phyloP scores from a whole-genome alignment of 1,140 invertebrate genomes.

The Tribolium castaneum region DNA sequence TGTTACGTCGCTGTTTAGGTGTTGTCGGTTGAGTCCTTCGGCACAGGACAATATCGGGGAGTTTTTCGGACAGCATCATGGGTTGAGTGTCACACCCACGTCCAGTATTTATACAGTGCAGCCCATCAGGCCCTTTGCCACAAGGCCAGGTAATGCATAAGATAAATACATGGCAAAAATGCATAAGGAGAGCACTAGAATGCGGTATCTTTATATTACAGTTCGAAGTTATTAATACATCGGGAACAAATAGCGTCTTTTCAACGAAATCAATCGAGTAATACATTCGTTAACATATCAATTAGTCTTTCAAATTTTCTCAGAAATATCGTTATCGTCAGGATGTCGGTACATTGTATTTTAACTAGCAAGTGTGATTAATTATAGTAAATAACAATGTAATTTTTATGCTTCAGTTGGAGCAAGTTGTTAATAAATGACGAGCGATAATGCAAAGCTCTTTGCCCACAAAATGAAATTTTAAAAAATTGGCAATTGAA shows the following conservation, averaged over 20 bases:
- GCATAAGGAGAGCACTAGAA: background rate
- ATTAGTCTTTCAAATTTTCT: background rate
- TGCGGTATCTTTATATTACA: background rate
- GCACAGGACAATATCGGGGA: constrained; percentile 43
- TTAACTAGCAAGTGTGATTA: background rate
- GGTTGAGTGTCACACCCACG: constrained; percentile 23
- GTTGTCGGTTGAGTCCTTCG: constrained; percentile 59
- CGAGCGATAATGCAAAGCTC: too few relatives aligned
- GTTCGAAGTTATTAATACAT: background rate
- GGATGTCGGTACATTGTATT: background rate
- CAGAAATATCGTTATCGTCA: background rate
- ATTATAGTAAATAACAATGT: constrained; percentile 3
- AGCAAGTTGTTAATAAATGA: too few relatives aligned
- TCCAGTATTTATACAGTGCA: constrained; percentile 56
- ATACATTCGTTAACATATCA: background rate
- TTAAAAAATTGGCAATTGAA: too few relatives aligned
- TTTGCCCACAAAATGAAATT: too few relatives aligned
- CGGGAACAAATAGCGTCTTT: background rate
- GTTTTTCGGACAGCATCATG: constrained; percentile 45
- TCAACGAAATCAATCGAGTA: background rate
- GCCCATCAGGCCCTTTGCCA: constrained; percentile 61
- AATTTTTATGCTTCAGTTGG: background rate
- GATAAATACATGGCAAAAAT: background rate
- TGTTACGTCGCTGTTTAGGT: constrained; percentile 64
- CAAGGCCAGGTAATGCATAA: constrained; percentile 57